Conservation (phyloP, 64 coral and sea anemone species). For the Astreopora myriophthalma region DNA sequence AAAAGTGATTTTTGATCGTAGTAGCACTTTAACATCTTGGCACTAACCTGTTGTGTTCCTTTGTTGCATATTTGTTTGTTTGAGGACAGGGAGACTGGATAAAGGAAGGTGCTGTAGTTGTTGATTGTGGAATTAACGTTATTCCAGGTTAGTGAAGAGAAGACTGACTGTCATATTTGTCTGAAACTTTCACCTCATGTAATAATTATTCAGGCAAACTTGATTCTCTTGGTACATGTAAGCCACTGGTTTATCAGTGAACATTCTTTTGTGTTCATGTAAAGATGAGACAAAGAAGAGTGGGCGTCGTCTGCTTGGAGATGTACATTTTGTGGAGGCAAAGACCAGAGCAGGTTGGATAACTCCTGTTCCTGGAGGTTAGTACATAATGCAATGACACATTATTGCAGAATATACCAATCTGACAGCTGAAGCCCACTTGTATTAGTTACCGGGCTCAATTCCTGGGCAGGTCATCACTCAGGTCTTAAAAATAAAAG, state of each 20-base stretch:
- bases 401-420: too few species aligned
- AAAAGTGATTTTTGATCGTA: too few species aligned
- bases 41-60: too few species aligned
- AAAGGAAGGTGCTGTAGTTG: conserved; percentile 91
- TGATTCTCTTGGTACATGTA: too few species aligned
- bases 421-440: too few species aligned
- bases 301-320: conserved; percentile 85
- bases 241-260: background rate
- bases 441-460: too few species aligned
- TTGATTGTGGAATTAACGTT: conserved; percentile 98
- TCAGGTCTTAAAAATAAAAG: too few species aligned
- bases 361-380: conserved; percentile 98
- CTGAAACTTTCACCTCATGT: too few species aligned
- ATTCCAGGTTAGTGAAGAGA: conserved; percentile 67
- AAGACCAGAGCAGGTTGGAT: conserved; percentile 94
- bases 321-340: conserved; percentile 93
- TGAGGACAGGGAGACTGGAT: conserved; percentile 84
- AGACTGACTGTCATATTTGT: background rate
- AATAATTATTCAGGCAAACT: too few species aligned
- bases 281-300: conserved; percentile 98
- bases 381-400: background rate
- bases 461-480: too few species aligned
- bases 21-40: too few species aligned
- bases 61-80: background rate
- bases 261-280: background rate